Conservation (phyloP, 2,113 vertebrate species). For the Craseonycteris thonglongyai region DNA sequence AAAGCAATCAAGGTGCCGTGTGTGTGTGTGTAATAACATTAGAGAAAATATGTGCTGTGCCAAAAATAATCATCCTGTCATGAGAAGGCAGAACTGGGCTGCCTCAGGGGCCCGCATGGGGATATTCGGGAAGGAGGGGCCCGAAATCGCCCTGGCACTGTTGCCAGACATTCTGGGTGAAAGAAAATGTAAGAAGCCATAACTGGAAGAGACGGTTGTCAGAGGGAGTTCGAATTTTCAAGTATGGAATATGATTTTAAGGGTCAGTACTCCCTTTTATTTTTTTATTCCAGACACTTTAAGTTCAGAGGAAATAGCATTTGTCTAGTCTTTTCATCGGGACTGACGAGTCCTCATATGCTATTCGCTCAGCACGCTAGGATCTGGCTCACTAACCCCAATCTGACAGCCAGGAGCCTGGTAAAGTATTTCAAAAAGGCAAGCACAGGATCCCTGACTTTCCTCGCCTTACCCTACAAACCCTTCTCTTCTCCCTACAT, state of each 20-base stretch:
- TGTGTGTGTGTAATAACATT: slow-evolving; percentile 15
- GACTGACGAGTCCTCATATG: neutral
- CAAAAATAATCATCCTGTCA: slow-evolving; percentile 64
- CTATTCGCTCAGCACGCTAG: neutral
- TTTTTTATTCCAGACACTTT: slow-evolving; percentile 16
- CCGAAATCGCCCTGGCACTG: slow-evolving; percentile 30
- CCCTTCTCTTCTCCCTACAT: neutral
- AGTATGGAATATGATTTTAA: neutral
- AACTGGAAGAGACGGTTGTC: neutral
- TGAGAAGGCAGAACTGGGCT: slow-evolving; percentile 52
- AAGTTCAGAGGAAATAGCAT: slow-evolving; percentile 4
- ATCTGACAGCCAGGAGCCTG: neutral
- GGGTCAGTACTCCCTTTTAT: neutral
- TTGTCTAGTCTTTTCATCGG: neutral
- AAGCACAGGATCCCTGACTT: neutral
- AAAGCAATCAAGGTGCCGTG: neutral
- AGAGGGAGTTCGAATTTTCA: neutral
- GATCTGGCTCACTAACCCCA: slow-evolving; percentile 17
- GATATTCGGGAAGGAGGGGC: slow-evolving; percentile 50
- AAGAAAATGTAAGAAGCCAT: neutral
- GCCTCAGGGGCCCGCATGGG: slow-evolving; percentile 39
- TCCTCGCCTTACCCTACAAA: neutral
- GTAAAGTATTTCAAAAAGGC: slow-evolving; percentile 13
- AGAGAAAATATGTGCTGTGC: slow-evolving; percentile 53
- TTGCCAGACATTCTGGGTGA: neutral